Evolutionary conservation across 2,888 invertebrate genomes (phyloP), one percentile per base, ranked within the genome.

Genomic region (Saturnia pavonia): DNA sequence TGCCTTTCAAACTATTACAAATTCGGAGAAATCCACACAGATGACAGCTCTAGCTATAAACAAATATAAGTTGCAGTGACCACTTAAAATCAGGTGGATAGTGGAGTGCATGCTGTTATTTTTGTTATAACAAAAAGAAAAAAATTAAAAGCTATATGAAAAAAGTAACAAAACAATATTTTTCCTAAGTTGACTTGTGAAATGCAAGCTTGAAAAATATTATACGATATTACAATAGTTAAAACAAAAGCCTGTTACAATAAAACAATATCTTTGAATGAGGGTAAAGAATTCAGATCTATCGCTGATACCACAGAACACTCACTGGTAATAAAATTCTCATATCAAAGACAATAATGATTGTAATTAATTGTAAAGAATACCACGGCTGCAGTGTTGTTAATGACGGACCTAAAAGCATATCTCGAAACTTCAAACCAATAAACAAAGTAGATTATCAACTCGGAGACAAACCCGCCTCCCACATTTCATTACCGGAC

Each of bases 401-500:
- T 63, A 68, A 68, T 68, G 63, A 42, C 65, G 25, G 63, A 48
- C 69, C 63, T 63, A 69, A 69, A 70, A 66, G 70, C 66, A 70
- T 70, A 70, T 68, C 70, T 72, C 69, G 71, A 72, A 71, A 69
- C 70, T 57, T 51, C 67, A 65, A 65, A 73, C 74, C 71, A 70
- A 70, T 70, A 73, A 71, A 71, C 72, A 74, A 60, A 74, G 74
- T 72, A 74, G 60, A 71, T 71, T 68, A 71, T 71, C 71, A 51
- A 65, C 68, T 45, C 19, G 51, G 34, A 70, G 69, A 69, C 69
- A 72, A 72, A 70, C 63, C 45, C 70, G 75, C 80, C 84, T 81
- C 85, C 85, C 85, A 86, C 87, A 85, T 86, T 89, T 88, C 86
- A 88, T 85, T 87, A 87, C 82, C 72, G 81, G 85, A 85, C 83